Conservation (phyloP, 2,113 vertebrate species). For the Trematocara nigrifrons region DNA sequence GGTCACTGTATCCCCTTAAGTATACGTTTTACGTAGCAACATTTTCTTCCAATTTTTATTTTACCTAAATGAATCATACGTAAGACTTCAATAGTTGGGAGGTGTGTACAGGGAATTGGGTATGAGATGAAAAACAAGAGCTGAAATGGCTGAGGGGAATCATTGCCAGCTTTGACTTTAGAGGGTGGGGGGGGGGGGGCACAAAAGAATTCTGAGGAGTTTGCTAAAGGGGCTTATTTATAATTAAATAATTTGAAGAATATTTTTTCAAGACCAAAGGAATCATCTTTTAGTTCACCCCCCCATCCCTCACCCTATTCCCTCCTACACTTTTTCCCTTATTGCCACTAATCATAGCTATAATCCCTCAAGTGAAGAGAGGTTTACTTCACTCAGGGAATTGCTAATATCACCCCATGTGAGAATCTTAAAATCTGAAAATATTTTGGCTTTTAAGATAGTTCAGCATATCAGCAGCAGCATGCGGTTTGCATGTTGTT, state of each 20-base stretch:
- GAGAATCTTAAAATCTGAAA: background rate
- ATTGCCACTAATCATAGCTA: background rate
- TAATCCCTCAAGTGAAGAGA: background rate
- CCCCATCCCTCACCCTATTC: background rate
- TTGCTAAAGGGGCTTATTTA: conserved; percentile 39
- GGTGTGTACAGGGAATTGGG: background rate
- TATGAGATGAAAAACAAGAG: background rate
- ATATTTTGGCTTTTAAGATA: background rate
- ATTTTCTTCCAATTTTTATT: background rate
- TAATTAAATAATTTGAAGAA: conserved; percentile 38
- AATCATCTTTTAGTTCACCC: background rate
- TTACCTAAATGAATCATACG: background rate
- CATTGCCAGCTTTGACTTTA: conserved; percentile 27
- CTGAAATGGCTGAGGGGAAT: conserved; percentile 32
- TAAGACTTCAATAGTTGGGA: background rate
- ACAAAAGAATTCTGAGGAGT: conserved; percentile 30
- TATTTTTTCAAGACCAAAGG: background rate
- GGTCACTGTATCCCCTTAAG: background rate
- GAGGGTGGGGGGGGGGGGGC: background rate
- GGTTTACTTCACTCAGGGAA: background rate
- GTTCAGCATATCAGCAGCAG: background rate
- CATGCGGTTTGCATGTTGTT: background rate
- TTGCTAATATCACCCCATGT: background rate
- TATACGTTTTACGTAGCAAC: background rate
- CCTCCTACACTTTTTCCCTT: background rate